Base-by-base conservation (phyloP, 2,797 vertebrate species). In the Cygnus olor region DNA sequence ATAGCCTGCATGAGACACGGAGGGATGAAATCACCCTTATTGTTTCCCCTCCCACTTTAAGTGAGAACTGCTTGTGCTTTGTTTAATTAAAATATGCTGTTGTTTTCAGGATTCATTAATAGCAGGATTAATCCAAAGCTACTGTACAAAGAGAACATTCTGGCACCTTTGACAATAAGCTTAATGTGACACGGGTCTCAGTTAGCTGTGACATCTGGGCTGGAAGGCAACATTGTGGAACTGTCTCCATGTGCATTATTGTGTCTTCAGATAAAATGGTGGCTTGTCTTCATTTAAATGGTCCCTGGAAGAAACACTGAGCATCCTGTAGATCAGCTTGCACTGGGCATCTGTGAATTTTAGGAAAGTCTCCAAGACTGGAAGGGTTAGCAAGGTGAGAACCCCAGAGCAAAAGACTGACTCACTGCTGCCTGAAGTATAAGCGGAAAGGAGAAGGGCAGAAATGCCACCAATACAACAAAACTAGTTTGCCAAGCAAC, bases 51-150 rank as follows among this genome's bases (percentile, higher is more conserved):
- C 28, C 38, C 57, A 71, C 14, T 36, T 44, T 68, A 47, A 88
- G 45, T 70, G 64, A 78, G 78, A 78, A 83, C 53, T 54, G 25
- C 73, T 82, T 78, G 81, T 93, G 54, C 84, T 94, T 85, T 90
- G 47, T 56, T 85, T 78, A 77, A 85, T 85, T 78, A 79, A 84
- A 88, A 69, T 38, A 32, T n/a, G 20, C 61, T 63, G 69, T 53
- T 90, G 21, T 74, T 87, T 80, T 65, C 83, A 87, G 76, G 61
- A 58, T 73, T 89, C 34, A 40, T n/a, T 90, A 85, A 83, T 70
- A 82, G 73, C 69, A 58, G 68, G 79, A 80, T 85, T 93, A 91
- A 65, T 83, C 34, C 78, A 88, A 58, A 92, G 57, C 32, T 87
- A 32, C 66, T 74, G 68, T 61, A 83, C 79, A 56, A 87, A 78